phyloP scores from a whole-genome alignment of 2,113 vertebrate genomes.

The Rhinoptilus africanus region DNA sequence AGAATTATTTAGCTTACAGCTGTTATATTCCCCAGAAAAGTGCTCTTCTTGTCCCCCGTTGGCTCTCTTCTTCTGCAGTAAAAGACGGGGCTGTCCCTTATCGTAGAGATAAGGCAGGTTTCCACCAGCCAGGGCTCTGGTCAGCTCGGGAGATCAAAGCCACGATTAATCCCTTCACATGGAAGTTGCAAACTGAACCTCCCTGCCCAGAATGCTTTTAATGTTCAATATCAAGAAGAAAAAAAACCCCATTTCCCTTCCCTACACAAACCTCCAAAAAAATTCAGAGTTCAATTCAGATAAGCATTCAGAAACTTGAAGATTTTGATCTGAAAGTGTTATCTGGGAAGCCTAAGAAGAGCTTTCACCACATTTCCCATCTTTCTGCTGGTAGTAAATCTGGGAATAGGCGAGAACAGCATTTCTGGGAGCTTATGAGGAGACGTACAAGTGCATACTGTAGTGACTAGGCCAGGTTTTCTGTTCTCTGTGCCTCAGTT shows the following conservation, averaged over 20 bases:
- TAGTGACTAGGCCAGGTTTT: not conserved
- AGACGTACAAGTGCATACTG: not conserved
- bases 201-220: not conserved
- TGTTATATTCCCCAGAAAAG: not conserved
- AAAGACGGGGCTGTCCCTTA: not conserved
- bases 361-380: not conserved
- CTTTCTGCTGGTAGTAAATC: not conserved
- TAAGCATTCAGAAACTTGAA: not conserved
- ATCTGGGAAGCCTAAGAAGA: not conserved
- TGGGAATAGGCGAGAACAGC: not conserved
- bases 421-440: not conserved
- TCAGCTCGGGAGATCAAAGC: not conserved
- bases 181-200: not conserved
- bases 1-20: not conserved
- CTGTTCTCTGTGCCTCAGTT: not conserved
- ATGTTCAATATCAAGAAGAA: fast-evolving
- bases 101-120: not conserved
- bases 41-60: not conserved
- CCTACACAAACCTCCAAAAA: not conserved
- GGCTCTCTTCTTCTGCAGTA: not conserved
- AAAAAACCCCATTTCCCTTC: not conserved
- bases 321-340: not conserved
- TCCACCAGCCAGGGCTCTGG: not conserved
- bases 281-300: not conserved
- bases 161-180: not conserved